phyloP scores from a whole-genome alignment of 2,113 vertebrate genomes.

The Galbula dea region DNA sequence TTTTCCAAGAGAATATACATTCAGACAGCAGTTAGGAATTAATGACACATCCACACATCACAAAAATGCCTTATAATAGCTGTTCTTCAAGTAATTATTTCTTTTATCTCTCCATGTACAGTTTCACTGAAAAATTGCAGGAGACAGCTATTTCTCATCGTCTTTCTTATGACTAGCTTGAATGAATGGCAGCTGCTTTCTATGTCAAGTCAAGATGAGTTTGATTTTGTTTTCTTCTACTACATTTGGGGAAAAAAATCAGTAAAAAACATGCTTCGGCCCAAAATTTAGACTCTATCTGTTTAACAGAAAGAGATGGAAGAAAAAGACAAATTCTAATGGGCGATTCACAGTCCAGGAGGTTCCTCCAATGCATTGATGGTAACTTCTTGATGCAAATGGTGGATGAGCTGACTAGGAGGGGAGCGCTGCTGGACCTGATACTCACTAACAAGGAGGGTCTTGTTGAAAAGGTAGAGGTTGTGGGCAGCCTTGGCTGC shows the following conservation, averaged over 20 bases:
- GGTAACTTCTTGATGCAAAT: too few relatives aligned
- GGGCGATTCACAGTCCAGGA: too few relatives aligned
- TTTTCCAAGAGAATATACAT: conserved; percentile 2
- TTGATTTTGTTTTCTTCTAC: not conserved
- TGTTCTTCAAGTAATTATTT: conserved; percentile 24
- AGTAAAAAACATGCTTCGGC: not conserved
- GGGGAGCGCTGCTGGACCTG: too few relatives aligned
- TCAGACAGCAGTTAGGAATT: conserved; percentile 6
- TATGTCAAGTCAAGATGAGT: not conserved
- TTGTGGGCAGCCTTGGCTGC: too few relatives aligned
- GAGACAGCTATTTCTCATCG: not conserved
- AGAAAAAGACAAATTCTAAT: not conserved
- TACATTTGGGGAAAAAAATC: not conserved
- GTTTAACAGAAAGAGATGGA: not conserved
- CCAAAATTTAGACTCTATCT: not conserved
- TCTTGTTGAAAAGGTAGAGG: too few relatives aligned
- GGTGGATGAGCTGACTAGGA: too few relatives aligned
- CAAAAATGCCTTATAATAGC: conserved; percentile 14
- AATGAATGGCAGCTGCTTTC: not conserved
- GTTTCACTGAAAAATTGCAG: conserved; percentile 9
- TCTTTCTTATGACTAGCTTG: not conserved
- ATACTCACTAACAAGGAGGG: too few relatives aligned
- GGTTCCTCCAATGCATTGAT: too few relatives aligned
- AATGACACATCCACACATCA: not conserved
- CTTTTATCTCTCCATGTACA: not conserved